These are phyloP conservation scores for Uromys caudimaculatus DNA, from an alignment of 2,797 vertebrate genomes.

Conservation along the genomic window DNA sequence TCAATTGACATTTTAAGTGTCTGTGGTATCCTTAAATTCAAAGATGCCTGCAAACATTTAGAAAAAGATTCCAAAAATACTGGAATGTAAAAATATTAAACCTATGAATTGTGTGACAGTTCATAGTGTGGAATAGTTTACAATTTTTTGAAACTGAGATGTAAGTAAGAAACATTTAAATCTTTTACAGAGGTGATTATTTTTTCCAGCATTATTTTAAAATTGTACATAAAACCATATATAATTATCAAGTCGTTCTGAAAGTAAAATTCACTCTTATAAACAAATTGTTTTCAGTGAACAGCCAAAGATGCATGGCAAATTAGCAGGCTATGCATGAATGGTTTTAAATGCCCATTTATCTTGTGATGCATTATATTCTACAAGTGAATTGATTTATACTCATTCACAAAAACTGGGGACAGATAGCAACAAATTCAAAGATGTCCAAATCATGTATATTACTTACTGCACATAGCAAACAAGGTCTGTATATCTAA, in stretches of 20 bases:
- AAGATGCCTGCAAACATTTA: constrained; percentile 38
- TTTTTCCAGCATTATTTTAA: neutral
- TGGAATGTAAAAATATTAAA: constrained; percentile 20
- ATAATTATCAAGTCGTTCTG: constrained; percentile 53
- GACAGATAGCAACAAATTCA: neutral
- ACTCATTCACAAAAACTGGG: constrained; percentile 15
- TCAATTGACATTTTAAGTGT: constrained; percentile 33
- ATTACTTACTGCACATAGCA: neutral
- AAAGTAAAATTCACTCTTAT: constrained; percentile 54
- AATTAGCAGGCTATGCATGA: constrained; percentile 15
- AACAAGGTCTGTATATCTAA: constrained; percentile 27
- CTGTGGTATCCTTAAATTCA: neutral
- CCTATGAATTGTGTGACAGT: neutral
- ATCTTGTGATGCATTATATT: constrained; percentile 21
- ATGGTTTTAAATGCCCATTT: constrained; percentile 42
- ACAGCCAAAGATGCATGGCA: constrained; percentile 48
- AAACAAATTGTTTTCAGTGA: constrained; percentile 57
- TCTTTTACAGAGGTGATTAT: constrained; percentile 13
- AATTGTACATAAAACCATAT: constrained; percentile 8
- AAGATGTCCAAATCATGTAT: constrained; percentile 36
- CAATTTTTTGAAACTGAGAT: constrained; percentile 49
- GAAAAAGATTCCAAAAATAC: constrained; percentile 22
- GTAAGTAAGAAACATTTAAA: neutral
- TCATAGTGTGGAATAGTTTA: neutral
- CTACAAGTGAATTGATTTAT: constrained; percentile 9